Percentiles rank a stretch among this genome's conserved stretches.
Evolutionary conservation across 1,140 invertebrate species (phyloP).

Genomic region (Ceratosolen fusciceps): DNA sequence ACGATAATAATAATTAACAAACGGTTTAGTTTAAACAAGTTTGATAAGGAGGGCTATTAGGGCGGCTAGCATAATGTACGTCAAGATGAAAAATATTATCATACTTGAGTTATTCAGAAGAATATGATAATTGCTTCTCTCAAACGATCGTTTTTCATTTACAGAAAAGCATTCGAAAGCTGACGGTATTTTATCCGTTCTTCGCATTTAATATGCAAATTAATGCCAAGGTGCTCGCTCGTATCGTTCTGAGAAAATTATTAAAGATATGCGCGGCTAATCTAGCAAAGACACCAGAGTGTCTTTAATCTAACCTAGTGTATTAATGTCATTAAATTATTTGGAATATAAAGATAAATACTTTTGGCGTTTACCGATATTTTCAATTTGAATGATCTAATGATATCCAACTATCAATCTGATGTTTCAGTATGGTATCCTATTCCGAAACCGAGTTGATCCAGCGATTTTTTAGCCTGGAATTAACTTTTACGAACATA

Average conservation of each 20-base stretch:
- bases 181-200: too few species aligned
- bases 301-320: background rate
- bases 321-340: background rate
- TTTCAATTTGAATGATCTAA: background rate
- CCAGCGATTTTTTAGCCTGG: background rate
- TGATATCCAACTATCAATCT: background rate
- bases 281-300: too few species aligned
- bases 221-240: background rate
- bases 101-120: too few species aligned
- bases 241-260: background rate
- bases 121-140: too few species aligned
- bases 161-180: too few species aligned
- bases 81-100: too few species aligned
- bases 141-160: too few species aligned
- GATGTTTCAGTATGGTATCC: background rate
- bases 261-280: background rate
- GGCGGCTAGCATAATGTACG: too few species aligned
- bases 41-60: too few species aligned
- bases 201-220: too few species aligned
- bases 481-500: background rate
- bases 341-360: background rate
- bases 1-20: too few species aligned
- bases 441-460: background rate
- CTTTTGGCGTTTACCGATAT: background rate
- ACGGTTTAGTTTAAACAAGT: too few species aligned